Conservation (phyloP, 1,140 invertebrate species). For the Archivesica marissinica region DNA sequence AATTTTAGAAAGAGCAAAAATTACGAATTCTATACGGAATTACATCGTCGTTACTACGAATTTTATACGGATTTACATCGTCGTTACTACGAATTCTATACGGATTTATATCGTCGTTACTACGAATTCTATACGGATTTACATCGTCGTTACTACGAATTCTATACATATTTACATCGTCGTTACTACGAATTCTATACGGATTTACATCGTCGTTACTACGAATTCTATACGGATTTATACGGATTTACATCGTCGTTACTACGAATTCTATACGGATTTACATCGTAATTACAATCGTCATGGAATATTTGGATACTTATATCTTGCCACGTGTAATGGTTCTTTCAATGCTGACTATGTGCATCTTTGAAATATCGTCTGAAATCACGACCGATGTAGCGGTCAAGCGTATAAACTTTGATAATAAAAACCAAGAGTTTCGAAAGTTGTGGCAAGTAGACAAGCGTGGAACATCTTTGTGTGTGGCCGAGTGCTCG, state of each 20-base stretch:
- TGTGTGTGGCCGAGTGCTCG: constrained; percentile 3
- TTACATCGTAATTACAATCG: not conserved
- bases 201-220: too few species aligned
- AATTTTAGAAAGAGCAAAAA: too few species aligned
- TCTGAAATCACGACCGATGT: not conserved
- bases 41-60: too few species aligned
- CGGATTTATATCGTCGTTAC: too few species aligned
- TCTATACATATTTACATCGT: too few species aligned
- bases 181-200: too few species aligned
- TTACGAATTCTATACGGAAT: too few species aligned
- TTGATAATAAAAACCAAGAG: not conserved
- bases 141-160: too few species aligned
- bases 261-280: not conserved
- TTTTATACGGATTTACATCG: too few species aligned
- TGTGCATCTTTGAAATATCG: constrained; percentile 9
- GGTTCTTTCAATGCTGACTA: not conserved
- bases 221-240: not conserved
- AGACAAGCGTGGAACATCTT: not conserved
- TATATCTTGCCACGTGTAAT: not conserved
- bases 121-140: too few species aligned
- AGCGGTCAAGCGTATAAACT: not conserved
- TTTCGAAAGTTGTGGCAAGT: not conserved
- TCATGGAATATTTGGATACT: not conserved
- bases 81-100: too few species aligned
- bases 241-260: not conserved